Percentiles rank a stretch among this genome's conserved stretches.
These are phyloP conservation scores for Anas acuta DNA, from an alignment of 2,797 vertebrate species.

Conservation along the genomic window DNA sequence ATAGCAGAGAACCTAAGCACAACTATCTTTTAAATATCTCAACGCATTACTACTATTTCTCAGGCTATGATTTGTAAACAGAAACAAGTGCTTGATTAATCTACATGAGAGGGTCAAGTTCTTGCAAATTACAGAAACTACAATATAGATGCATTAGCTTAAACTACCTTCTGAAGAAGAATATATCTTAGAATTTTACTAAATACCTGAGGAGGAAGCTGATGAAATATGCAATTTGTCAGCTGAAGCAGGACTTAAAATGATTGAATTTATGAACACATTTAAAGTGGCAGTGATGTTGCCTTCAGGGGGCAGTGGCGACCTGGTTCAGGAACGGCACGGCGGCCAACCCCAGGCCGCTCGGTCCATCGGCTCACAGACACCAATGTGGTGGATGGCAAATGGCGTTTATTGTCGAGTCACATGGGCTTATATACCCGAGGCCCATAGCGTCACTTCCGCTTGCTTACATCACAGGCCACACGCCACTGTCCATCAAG, in stretches of 20 bases:
- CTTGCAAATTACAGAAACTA: background rate
- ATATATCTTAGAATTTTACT: background rate
- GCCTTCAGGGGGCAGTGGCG: too few relatives aligned
- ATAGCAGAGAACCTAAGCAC: background rate
- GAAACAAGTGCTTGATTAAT: background rate
- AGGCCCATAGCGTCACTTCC: too few relatives aligned
- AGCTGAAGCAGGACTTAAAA: background rate
- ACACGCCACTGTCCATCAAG: too few relatives aligned
- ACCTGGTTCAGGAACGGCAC: too few relatives aligned
- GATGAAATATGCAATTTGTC: background rate
- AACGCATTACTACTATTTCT: background rate
- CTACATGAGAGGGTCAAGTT: background rate
- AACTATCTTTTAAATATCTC: background rate
- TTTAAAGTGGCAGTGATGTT: background rate
- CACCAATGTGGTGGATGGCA: too few relatives aligned
- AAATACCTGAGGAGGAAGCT: background rate
- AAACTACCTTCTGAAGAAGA: background rate
- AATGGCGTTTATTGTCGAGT: too few relatives aligned
- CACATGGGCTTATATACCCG: too few relatives aligned
- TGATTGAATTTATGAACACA: background rate
- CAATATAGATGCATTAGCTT: background rate
- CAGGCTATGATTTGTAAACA: background rate
- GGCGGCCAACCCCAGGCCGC: too few relatives aligned
- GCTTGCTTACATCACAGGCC: too few relatives aligned
- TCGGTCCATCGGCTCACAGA: too few relatives aligned